phyloP scores from a whole-genome alignment of 2,113 vertebrate species.

The Chamaea fasciata region DNA sequence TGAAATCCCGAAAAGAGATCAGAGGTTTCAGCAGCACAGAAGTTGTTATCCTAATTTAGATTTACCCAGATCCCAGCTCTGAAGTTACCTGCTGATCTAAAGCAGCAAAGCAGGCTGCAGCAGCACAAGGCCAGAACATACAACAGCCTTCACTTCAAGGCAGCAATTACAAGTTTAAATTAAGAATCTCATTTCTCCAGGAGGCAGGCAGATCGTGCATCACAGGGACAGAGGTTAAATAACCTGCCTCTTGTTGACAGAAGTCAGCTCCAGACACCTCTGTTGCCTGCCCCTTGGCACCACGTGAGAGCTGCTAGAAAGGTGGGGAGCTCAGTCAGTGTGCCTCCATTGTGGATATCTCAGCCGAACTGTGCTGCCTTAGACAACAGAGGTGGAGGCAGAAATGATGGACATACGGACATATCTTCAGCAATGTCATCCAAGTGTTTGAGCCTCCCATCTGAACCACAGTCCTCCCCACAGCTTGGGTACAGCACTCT shows the following conservation, averaged over 20 bases:
- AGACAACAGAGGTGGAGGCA: neutral
- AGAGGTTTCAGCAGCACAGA: neutral
- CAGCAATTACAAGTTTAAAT: neutral
- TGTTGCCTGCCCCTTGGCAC: neutral
- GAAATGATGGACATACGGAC: neutral
- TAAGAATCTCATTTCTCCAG: neutral
- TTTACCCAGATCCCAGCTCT: neutral
- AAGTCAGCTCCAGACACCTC: neutral
- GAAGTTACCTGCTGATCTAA: neutral
- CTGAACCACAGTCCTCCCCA: neutral
- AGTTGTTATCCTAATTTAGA: neutral
- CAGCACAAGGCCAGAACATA: neutral
- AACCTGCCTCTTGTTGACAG: neutral
- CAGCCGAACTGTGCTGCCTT: neutral
- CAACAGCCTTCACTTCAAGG: neutral
- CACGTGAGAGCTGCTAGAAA: neutral
- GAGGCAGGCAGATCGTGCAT: fast-evolving
- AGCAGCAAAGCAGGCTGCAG: neutral
- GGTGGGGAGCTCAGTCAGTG: neutral
- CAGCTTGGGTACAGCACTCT: neutral
- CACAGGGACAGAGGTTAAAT: neutral
- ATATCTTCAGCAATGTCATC: neutral
- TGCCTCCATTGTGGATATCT: neutral
- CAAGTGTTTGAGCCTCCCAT: neutral
- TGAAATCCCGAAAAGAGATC: neutral